Evolutionary conservation across 2,113 vertebrate genomes (phyloP).

Genomic region (Syngnathus typhle): DNA sequence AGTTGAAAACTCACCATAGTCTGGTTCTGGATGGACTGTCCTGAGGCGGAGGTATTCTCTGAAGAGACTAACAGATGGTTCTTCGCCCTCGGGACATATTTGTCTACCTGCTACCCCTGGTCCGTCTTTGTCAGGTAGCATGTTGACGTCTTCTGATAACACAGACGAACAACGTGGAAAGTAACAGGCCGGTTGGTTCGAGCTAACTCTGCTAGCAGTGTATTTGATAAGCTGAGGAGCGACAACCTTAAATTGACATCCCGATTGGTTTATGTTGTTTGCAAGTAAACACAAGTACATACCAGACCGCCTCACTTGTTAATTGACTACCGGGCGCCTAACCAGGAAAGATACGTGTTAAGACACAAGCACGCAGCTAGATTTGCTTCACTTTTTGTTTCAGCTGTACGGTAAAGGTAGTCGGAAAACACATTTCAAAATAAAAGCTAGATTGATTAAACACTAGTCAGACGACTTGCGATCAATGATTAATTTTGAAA

Average conservation of each 20-base stretch:
- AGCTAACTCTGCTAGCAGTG: not conserved
- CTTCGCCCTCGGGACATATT: constrained; percentile 58
- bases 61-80: constrained; percentile 82
- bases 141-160: constrained; percentile 32
- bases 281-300: not conserved
- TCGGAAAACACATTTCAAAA: not conserved
- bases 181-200: not conserved
- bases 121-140: constrained; percentile 71
- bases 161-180: not conserved
- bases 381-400: not conserved
- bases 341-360: too few relatives aligned
- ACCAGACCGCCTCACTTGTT: not conserved
- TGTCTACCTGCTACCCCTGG: constrained; percentile 44
- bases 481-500: too few relatives aligned
- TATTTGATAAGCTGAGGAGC: not conserved
- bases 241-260: too few relatives aligned
- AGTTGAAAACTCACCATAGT: constrained; percentile 78
- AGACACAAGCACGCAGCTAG: not conserved
- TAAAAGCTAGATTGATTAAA: not conserved
- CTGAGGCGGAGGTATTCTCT: constrained; percentile 84
- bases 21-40: constrained; percentile 87
- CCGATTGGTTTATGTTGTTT: not conserved
- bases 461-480: not conserved
- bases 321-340: too few relatives aligned
- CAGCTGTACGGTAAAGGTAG: not conserved